Base-by-base conservation (phyloP, 2,888 invertebrate species). In the Leucophenga maculata region DNA sequence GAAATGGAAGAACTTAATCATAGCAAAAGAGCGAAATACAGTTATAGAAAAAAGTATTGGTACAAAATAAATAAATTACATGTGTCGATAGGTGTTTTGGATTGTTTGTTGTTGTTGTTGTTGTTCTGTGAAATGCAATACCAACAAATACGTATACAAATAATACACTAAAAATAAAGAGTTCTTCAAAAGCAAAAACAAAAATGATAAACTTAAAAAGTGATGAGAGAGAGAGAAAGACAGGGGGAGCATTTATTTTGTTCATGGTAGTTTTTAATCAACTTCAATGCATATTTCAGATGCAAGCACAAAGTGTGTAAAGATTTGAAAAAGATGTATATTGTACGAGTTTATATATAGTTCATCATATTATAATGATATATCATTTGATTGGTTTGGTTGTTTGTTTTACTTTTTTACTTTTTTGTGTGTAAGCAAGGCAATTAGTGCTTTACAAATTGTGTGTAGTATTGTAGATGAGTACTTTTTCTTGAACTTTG, bases 401-500 rank as follows among this genome's bases (percentile, higher is more conserved):
- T 67, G 67, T 69, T 59, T 20, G 20, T n/a, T 64, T 68, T 68
- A 76, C 69, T 2, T 9, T 50, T 77, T 74, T 83, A 74, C 72
- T 70, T 59, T 31, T 68, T 74, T 78, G 68, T 72, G 73, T 77
- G 71, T 72, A 82, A 77, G 82, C 80, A 80, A 82, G 84, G 80
- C 83, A 78, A 68, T 70, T 66, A 54, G 84, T 83, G 84, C 84
- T 80, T 81, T 80, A 83, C 74, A 82, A 74, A 70, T 77, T 75
- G 72, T 57, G 73, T 75, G 77, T 26, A 26, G 4, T 26, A 26
- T 26, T 75, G 65, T 65, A 57, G 22, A 50, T 64, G 72, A 55
- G 14, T 67, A 71, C 74, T 8, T n/a, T 59, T 16, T 20, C 69
- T 54, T 74, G 72, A 72, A 70, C 73, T 65, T 8, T 55, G n/a